A percentile compares a stretch with the other conserved stretches of the same genome.
Conservation (phyloP, 2,797 vertebrate genomes). For the Coluber constrictor region DNA sequence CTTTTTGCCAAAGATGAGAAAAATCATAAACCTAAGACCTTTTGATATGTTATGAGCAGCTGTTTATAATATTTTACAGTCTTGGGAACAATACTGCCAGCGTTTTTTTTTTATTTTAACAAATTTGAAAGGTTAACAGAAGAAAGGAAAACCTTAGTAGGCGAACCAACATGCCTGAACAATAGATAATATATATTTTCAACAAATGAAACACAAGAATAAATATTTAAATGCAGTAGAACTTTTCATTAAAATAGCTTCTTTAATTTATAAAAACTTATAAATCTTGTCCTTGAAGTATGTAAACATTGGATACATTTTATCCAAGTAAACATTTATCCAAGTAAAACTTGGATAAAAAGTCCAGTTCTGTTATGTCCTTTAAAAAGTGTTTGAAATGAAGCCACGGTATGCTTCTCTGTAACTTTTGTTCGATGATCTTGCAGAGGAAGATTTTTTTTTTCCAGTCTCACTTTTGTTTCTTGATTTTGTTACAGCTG, state of each 20-base stretch:
- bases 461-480: slow-evolving; percentile 62
- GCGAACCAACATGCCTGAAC: slow-evolving; percentile 1
- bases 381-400: slow-evolving; percentile 46
- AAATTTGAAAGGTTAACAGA: not conserved
- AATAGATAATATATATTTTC: slow-evolving; percentile 36
- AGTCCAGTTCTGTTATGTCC: slow-evolving; percentile 37
- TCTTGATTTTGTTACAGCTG: slow-evolving; percentile 63
- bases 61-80: not conserved
- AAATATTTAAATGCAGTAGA: slow-evolving; percentile 63
- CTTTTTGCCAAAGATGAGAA: not conserved
- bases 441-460: not conserved
- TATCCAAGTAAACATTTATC: not conserved
- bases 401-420: slow-evolving; percentile 22
- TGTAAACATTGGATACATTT: slow-evolving; percentile 52
- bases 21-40: not conserved
- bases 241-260: slow-evolving; percentile 65
- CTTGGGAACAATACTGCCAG: not conserved
- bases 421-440: not conserved
- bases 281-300: slow-evolving; percentile 40
- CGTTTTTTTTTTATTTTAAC: not conserved
- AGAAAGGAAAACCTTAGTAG: not conserved
- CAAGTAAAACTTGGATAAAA: slow-evolving; percentile 37
- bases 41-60: not conserved
- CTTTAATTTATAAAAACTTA: slow-evolving; percentile 49
- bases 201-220: slow-evolving; percentile 50